Percentiles rank a stretch among this genome's conserved stretches.
phyloP scores from a whole-genome alignment of 2,113 vertebrate genomes.

The Rhabdornis inornatus region DNA sequence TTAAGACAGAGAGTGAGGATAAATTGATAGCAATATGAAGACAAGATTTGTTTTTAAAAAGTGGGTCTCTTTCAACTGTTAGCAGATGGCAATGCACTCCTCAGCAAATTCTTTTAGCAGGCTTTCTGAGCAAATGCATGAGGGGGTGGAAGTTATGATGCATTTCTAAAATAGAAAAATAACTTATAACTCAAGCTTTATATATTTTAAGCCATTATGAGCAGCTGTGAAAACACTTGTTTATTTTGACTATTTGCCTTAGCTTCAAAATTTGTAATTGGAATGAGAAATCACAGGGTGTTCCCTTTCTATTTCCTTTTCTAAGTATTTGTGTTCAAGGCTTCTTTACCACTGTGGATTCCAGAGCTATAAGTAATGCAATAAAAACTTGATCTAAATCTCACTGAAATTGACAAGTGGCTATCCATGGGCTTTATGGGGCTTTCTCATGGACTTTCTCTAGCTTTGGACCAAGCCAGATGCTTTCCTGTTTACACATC shows the following conservation, averaged over 20 bases:
- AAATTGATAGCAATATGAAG: background rate
- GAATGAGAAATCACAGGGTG: constrained; percentile 40
- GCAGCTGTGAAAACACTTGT: constrained; percentile 61
- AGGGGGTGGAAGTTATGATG: constrained; percentile 54
- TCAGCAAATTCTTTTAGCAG: constrained; percentile 27
- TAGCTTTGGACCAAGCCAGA: background rate
- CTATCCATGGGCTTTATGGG: background rate
- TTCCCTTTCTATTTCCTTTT: constrained; percentile 26
- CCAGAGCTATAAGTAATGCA: constrained; percentile 40
- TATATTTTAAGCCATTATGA: constrained; percentile 42
- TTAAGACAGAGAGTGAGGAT: background rate
- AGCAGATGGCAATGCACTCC: constrained; percentile 24
- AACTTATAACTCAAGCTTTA: constrained; percentile 14
- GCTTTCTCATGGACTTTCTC: background rate
- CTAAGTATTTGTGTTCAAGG: background rate
- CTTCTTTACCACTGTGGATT: constrained; percentile 46
- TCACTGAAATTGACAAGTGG: background rate
- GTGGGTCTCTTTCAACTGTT: background rate
- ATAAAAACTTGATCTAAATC: constrained; percentile 8
- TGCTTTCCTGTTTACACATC: background rate
- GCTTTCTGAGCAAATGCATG: constrained; percentile 8
- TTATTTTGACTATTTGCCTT: constrained; percentile 59
- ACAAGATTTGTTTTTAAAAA: background rate
- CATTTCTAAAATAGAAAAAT: constrained; percentile 41
- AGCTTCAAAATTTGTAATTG: constrained; percentile 28